Percentiles rank a stretch among this genome's conserved stretches.
Evolutionary conservation across 2,797 vertebrate genomes (phyloP).

Genomic region (Prionace glauca): DNA sequence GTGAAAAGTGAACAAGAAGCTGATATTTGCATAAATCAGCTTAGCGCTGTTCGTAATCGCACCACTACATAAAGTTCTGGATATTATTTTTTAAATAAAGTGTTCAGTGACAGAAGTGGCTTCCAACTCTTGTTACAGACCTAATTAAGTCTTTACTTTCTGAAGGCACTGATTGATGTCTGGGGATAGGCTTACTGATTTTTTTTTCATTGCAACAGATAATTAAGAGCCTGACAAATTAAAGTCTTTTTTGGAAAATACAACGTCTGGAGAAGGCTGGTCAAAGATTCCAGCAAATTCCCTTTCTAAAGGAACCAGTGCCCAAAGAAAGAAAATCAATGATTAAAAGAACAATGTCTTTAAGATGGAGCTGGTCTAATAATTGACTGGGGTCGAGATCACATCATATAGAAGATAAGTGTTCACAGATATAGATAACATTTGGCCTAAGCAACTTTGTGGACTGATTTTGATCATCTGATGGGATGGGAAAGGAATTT

Average conservation of each 20-base stretch:
- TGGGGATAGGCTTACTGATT: neutral
- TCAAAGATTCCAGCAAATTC: neutral
- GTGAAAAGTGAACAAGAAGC: neutral
- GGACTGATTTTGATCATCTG: neutral
- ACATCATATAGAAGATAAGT: neutral
- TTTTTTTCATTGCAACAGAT: neutral
- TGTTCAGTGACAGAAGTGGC: neutral
- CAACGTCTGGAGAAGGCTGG: neutral
- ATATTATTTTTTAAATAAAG: neutral
- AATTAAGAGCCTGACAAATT: neutral
- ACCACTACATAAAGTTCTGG: neutral
- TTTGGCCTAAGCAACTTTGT: neutral
- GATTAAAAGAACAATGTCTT: neutral
- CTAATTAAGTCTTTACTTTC: too few relatives aligned
- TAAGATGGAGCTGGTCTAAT: neutral
- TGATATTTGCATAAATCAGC: neutral
- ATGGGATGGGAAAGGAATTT: neutral
- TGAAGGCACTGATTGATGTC: neutral
- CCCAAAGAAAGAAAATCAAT: neutral
- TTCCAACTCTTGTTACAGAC: neutral
- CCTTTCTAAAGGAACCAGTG: neutral
- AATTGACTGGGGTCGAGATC: neutral
- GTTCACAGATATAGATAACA: neutral
- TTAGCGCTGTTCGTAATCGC: neutral
- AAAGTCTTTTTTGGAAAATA: neutral